Evolutionary conservation across 1,140 invertebrate genomes (phyloP).

Genomic region (Ctenoplectra terminalis): DNA sequence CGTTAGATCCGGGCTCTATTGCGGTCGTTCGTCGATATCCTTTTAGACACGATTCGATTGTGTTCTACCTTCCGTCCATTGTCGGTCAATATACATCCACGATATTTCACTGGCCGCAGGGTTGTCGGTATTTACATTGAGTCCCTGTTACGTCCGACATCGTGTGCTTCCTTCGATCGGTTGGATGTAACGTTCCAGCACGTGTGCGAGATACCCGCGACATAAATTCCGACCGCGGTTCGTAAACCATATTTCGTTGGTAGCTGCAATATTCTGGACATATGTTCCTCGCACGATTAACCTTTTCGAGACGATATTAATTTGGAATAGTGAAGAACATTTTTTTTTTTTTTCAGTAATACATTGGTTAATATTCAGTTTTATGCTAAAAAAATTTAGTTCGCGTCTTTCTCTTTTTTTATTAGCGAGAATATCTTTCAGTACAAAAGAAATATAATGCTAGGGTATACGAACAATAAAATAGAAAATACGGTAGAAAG

Average conservation of each 20-base stretch:
- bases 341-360: neutral
- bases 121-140: neutral
- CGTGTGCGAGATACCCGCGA: constrained; percentile 43
- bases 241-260: constrained; percentile 41
- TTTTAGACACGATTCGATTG: neutral
- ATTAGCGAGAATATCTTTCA: no score
- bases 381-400: no score
- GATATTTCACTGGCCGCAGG: neutral
- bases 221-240: constrained; percentile 49
- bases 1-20: neutral
- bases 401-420: no score
- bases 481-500: no score
- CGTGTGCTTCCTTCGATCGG: constrained; percentile 4
- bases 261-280: neutral
- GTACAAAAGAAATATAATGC: no score
- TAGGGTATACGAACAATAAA: no score
- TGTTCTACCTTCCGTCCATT: neutral
- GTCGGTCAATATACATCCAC: constrained; percentile 10
- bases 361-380: no score
- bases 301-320: no score
- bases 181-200: constrained; percentile 34
- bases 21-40: neutral
- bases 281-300: no score
- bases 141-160: neutral
- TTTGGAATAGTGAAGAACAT: no score